Evolutionary conservation across 2,113 vertebrate genomes (phyloP).

Genomic region (Poecilia latipinna): DNA sequence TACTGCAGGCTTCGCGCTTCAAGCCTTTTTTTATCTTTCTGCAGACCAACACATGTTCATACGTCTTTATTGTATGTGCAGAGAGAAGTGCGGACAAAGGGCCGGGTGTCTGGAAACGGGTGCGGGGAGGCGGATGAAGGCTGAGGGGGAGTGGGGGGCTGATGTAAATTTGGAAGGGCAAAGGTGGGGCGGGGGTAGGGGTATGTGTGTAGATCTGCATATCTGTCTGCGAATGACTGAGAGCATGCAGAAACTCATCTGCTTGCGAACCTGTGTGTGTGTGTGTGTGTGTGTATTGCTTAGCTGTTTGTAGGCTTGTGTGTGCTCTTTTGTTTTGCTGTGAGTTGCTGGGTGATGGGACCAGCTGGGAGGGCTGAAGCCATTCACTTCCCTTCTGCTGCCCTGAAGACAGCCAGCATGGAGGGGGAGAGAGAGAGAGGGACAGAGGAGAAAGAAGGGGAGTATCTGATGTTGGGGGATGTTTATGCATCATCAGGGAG

Average conservation of each 20-base stretch:
- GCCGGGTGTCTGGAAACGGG: slow-evolving; percentile 51
- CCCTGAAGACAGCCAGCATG: slow-evolving; percentile 77
- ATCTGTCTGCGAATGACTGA: slow-evolving; percentile 47
- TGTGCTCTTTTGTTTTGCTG: slow-evolving; percentile 80
- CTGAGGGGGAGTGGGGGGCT: slow-evolving; percentile 55
- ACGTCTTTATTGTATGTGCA: slow-evolving; percentile 50
- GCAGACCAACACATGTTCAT: slow-evolving; percentile 53
- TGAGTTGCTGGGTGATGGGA: slow-evolving; percentile 82
- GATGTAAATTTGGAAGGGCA: slow-evolving; percentile 45
- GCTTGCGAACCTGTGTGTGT: slow-evolving; percentile 31
- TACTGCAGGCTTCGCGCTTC: slow-evolving; percentile 12
- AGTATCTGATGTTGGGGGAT: background rate
- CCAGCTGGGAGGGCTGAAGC: slow-evolving; percentile 83
- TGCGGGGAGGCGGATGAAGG: slow-evolving; percentile 41
- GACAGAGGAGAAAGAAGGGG: slow-evolving; percentile 14
- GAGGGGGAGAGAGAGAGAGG: slow-evolving; percentile 30
- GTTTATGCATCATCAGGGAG: slow-evolving; percentile 8
- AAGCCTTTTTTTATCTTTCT: slow-evolving; percentile 26
- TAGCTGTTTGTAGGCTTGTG: slow-evolving; percentile 4
- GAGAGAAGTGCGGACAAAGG: slow-evolving; percentile 66
- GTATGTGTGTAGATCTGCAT: slow-evolving; percentile 20
- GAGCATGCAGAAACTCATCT: slow-evolving; percentile 39
- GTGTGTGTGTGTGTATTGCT: slow-evolving; percentile 10
- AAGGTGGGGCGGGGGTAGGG: slow-evolving; percentile 5
- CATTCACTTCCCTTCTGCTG: slow-evolving; percentile 82